Evolutionary conservation across 2,113 vertebrate species (phyloP).

Genomic region (Thomomys bottae): DNA sequence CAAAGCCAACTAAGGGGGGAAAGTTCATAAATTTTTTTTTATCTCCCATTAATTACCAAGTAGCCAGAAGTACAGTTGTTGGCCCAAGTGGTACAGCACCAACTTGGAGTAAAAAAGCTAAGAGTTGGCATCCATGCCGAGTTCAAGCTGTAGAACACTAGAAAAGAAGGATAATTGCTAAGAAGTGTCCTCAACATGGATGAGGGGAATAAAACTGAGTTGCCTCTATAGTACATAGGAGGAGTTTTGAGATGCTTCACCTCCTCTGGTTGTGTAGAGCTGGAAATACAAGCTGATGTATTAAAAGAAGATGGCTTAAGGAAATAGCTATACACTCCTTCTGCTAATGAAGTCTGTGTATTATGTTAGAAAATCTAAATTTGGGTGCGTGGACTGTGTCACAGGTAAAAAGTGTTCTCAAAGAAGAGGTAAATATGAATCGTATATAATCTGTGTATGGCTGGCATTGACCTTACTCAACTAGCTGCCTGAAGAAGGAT

Average conservation of each 20-base stretch:
- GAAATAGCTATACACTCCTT: not conserved
- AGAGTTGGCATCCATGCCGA: no score
- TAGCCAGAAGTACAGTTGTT: no score
- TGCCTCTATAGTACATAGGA: rapidly evolving
- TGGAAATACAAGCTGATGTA: not conserved
- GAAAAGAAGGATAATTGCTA: not conserved
- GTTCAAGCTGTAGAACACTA: no score
- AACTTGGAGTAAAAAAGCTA: no score
- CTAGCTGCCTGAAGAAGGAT: not conserved
- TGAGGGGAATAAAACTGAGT: not conserved
- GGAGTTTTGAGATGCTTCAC: not conserved
- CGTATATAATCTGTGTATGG: not conserved
- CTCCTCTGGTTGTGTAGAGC: not conserved
- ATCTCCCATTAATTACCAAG: no score
- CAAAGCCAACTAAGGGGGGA: no score
- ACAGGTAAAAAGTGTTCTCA: not conserved
- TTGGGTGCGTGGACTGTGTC: not conserved
- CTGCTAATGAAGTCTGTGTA: not conserved
- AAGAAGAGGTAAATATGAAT: not conserved
- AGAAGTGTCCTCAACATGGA: not conserved
- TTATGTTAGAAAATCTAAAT: not conserved
- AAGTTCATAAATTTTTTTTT: no score
- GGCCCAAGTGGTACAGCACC: no score
- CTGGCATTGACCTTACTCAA: not conserved
- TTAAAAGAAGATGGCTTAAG: not conserved